Conservation (phyloP, 2,888 invertebrate species). For the Bembecia ichneumoniformis region DNA sequence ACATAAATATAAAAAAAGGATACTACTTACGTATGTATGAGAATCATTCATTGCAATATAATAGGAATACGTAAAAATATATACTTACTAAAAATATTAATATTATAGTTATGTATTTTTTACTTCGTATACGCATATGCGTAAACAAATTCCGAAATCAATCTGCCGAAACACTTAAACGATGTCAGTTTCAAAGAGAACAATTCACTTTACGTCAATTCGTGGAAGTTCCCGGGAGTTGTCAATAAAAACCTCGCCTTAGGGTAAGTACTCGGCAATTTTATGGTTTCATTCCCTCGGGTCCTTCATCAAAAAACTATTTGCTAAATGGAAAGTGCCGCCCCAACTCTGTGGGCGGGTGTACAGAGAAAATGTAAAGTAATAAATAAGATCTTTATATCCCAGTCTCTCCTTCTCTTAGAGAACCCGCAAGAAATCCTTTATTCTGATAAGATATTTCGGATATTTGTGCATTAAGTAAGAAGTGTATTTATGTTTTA, state of each 20-base stretch:
- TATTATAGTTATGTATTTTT: no score
- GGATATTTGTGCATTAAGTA: no score
- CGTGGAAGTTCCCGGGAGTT: not conserved
- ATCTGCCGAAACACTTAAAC: not conserved
- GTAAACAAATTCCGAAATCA: not conserved
- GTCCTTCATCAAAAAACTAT: conserved; percentile 21
- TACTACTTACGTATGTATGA: no score
- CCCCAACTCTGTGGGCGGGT: conserved; percentile 11
- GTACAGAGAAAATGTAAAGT: conserved; percentile 9
- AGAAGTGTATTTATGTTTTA: no score
- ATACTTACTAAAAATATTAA: no score
- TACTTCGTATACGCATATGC: not conserved
- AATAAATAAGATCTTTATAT: conserved; percentile 10
- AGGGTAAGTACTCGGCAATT: conserved; percentile 7
- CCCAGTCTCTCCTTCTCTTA: not conserved
- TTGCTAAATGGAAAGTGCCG: conserved; percentile 15
- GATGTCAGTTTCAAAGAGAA: not conserved
- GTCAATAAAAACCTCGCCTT: conserved; percentile 7
- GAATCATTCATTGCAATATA: no score
- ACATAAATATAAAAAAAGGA: no score
- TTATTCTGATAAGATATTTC: no score
- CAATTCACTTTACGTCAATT: not conserved
- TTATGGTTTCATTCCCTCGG: conserved; percentile 14
- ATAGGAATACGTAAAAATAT: no score
- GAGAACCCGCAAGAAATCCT: no score